phyloP scores from a whole-genome alignment of 1,140 invertebrate species.

The Parasteatoda tepidariorum region DNA sequence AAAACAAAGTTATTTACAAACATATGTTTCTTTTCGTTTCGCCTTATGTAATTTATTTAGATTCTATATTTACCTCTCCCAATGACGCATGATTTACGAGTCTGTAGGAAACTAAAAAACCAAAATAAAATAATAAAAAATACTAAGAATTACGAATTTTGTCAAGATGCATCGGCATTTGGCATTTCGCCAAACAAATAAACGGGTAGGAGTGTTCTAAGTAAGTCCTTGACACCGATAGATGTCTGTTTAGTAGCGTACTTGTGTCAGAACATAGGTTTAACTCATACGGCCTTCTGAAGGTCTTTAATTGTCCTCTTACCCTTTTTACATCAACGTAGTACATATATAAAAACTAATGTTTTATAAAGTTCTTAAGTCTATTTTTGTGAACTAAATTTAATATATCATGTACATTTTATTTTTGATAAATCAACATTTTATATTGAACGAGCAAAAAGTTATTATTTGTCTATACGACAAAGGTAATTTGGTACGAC shows the following conservation, averaged over 20 bases:
- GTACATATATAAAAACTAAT: too few species aligned
- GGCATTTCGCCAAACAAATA: constrained; percentile 5
- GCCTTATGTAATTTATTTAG: background rate
- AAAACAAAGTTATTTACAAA: background rate
- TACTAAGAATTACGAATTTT: constrained; percentile 8
- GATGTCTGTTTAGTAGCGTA: background rate
- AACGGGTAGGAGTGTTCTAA: constrained; percentile 21
- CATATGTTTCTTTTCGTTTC: background rate
- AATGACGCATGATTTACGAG: background rate
- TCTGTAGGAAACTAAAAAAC: too few species aligned
- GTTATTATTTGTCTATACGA: too few species aligned
- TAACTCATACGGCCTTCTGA: constrained; percentile 26
- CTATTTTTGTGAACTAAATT: too few species aligned
- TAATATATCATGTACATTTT: too few species aligned
- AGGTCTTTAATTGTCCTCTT: background rate
- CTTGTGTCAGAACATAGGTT: background rate
- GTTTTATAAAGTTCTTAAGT: too few species aligned
- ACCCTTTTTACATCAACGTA: background rate
- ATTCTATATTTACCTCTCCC: background rate
- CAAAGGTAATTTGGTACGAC: too few species aligned
- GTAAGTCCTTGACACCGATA: constrained; percentile 8
- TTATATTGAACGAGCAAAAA: too few species aligned
- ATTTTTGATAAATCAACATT: too few species aligned
- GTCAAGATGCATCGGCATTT: background rate
- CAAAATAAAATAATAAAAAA: too few species aligned